Base-by-base conservation (phyloP, 2,797 vertebrate genomes). In the Sebastes umbrosus region DNA sequence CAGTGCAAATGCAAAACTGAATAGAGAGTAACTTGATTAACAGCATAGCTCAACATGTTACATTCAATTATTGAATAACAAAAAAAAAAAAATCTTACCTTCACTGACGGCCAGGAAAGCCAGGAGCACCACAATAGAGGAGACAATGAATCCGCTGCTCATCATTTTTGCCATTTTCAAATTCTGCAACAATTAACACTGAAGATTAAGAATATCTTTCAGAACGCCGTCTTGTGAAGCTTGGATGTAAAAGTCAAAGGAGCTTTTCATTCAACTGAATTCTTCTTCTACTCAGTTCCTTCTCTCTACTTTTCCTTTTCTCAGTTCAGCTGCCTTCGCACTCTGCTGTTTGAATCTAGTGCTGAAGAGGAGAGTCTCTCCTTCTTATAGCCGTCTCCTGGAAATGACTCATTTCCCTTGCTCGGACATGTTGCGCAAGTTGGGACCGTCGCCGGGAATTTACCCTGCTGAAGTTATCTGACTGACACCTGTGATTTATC, bases 371-470 rank as follows among this genome's bases (percentile, higher is more conserved):
- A 54, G 4, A 34, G 25, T 3, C 27, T 3, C 27, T 16, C 32
- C 84, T 80, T 80, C 93, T 91, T 95, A 92, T 78, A 85, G 46
- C 2, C 1, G 0, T 1, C 31, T 20, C 1, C 18, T 20, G 58
- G 52, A 81, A 75, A 7, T 95, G 92, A 94, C 20, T 95, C 88
- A 94, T 14, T 77, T 52, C 79, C 22, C 36, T 22, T 2, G 11
- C 32, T 25, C 1, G 4, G 2, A 3, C 3, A 5, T 4, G 14
- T 94, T 94, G 91, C 39, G 79, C 86, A 94, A 95, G 1, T 1
- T 32, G 6, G 92, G 91, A 74, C 16, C 54, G 11, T 83, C 8
- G 0, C 50, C 11, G 90, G 94, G 92, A 93, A 91, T 84, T 93
- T 73, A 55, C 54, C 5, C 22, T 22, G 22, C 11, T 46, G 3